Percentiles rank a stretch among this genome's conserved stretches.
Conservation (phyloP, 1,140 invertebrate genomes). For the Drosophila kepulauana region DNA sequence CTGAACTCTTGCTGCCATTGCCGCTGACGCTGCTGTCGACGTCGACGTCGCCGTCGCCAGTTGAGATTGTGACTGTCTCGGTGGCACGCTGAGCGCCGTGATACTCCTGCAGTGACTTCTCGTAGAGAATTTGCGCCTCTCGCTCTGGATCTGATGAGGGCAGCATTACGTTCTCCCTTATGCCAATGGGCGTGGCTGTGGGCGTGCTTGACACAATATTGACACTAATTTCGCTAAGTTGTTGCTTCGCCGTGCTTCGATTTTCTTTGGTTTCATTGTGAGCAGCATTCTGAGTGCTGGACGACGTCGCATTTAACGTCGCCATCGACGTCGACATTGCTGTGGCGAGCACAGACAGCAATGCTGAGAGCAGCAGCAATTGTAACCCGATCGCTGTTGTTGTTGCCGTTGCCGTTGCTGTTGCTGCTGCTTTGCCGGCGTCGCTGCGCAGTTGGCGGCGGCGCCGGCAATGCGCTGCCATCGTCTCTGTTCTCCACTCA, state of each 20-base stretch:
- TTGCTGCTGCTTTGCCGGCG: constrained; percentile 54
- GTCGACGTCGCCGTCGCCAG: constrained; percentile 15
- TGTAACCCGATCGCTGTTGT: constrained; percentile 32
- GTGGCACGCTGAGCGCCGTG: constrained; percentile 56
- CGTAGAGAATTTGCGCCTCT: constrained; percentile 80
- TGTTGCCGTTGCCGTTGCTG: constrained; percentile 8
- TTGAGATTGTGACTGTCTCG: constrained; percentile 5
- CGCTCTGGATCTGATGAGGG: constrained; percentile 77
- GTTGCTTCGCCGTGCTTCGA: constrained; percentile 33
- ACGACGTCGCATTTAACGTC: constrained; percentile 24
- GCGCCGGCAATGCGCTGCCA: constrained; percentile 58
- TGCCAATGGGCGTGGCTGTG: constrained; percentile 45
- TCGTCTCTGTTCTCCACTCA: constrained; percentile 47
- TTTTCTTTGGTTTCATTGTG: constrained; percentile 46
- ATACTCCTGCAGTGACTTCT: constrained; percentile 80
- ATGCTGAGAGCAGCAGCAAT: constrained; percentile 54
- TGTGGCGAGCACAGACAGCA: constrained; percentile 50
- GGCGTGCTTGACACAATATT: constrained; percentile 47
- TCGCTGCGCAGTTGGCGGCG: constrained; percentile 40
- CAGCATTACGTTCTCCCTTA: constrained; percentile 80
- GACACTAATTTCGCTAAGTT: constrained; percentile 49
- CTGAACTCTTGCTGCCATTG: constrained; percentile 26
- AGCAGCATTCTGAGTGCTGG: constrained; percentile 7
- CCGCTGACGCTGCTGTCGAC: constrained; percentile 6
- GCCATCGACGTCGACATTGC: constrained; percentile 44